These are phyloP conservation scores for Acyrthosiphon pisum DNA, from an alignment of 1,140 invertebrate genomes.

Conservation along the genomic window DNA sequence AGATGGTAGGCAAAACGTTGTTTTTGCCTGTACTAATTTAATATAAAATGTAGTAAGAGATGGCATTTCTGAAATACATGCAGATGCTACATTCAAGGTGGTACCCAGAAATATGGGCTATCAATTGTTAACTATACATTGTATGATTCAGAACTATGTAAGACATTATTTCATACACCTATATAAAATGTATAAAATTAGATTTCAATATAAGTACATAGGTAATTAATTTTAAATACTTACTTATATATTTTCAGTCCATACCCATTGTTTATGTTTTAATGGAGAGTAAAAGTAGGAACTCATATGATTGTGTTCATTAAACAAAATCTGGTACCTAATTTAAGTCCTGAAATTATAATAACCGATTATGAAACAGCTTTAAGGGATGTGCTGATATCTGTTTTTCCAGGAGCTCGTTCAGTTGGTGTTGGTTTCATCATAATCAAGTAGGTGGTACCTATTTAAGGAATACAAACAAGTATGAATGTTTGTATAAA, in stretches of 20 bases:
- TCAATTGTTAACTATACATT: not conserved
- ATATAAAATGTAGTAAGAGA: not conserved
- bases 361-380: not conserved
- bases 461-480: not conserved
- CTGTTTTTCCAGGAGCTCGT: not conserved
- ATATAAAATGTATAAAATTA: not conserved
- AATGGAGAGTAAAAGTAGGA: not conserved
- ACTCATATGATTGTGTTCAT: not conserved
- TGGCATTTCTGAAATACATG: not conserved
- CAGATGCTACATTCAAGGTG: not conserved
- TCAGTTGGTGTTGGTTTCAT: not conserved
- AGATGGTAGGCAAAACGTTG: not conserved
- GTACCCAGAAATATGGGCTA: not conserved
- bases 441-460: not conserved
- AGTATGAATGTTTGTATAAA: not conserved
- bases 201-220: not conserved
- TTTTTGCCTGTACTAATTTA: not conserved
- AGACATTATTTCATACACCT: not conserved
- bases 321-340: not conserved
- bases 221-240: not conserved
- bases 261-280: not conserved
- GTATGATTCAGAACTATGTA: conserved; percentile 29
- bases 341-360: not conserved
- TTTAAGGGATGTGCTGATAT: not conserved
- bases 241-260: not conserved